These are phyloP conservation scores for Eulemur rufifrons DNA, from an alignment of 2,113 vertebrate species.

Conservation along the genomic window DNA sequence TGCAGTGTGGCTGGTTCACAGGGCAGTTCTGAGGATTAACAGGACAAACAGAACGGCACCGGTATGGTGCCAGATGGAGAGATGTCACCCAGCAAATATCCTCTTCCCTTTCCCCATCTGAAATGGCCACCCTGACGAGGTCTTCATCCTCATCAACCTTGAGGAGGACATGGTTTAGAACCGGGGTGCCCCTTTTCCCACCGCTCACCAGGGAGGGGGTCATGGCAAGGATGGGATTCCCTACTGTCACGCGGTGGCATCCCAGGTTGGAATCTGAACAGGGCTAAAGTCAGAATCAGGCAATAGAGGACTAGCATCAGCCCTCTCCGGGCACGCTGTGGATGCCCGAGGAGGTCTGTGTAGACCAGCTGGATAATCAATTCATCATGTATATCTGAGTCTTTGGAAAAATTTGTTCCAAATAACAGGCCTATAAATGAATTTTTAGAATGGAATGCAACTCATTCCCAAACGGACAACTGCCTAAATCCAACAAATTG, in stretches of 20 bases:
- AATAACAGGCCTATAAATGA: neutral
- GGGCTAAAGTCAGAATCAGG: neutral
- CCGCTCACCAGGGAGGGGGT: accelerated
- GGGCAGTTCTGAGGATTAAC: accelerated
- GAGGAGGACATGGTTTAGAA: neutral
- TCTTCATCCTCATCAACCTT: neutral
- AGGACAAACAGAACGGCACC: neutral
- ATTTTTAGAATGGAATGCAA: neutral
- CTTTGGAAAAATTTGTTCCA: neutral
- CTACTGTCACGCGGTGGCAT: neutral
- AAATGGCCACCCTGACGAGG: neutral
- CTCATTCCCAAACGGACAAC: neutral
- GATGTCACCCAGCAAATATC: neutral
- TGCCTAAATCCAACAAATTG: neutral
- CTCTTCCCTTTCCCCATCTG: neutral
- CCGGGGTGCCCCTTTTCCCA: neutral
- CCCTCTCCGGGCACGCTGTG: accelerated
- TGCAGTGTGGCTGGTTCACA: neutral
- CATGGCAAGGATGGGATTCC: neutral
- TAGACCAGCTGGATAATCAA: neutral
- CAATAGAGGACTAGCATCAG: accelerated
- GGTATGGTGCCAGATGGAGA: accelerated
- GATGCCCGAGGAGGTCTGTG: neutral
- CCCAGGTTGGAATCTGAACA: neutral
- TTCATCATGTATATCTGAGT: neutral